Evolutionary conservation across 1,140 invertebrate genomes (phyloP), one percentile per base, ranked within the genome.

Genomic region (Nasonia vitripennis): DNA sequence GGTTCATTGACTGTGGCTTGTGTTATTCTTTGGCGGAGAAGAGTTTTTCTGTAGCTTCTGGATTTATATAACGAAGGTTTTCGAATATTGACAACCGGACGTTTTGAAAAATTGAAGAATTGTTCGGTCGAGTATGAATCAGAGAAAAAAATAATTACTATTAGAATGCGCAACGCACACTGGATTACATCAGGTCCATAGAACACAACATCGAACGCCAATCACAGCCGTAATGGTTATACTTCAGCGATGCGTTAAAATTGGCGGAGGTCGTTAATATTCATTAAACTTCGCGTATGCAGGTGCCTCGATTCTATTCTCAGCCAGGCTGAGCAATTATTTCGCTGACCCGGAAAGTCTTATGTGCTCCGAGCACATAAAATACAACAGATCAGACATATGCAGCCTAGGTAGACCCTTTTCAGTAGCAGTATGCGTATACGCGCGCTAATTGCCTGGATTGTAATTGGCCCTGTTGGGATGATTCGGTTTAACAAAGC

Each of bases 211-310:
- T n/a, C 20, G 7, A n/a, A 20, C 20, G 20, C 6, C 55, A 62
- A 62, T 62, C 55, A 62, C 55, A n/a, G 20, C 20, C 2, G 17
- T n/a, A 20, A 20, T 20, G 6, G 20, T 17, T n/a, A n/a, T n/a
- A 7, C 7, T 9, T 45, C 41, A 62, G 17, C 55, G 55, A n/a
- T n/a, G 73, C 7, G 73, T 74, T 83, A 83, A 83, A 48, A 77
- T 74, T 23, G 73, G 75, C 12, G 55, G 6, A 62, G 17, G 62
- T 82, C n/a, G 17, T 82, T 83, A 82, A 82, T 83, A 79, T 86
- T 82, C 73, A 82, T 86, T 73, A 86, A 86, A 86, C 12, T 68
- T 78, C 55, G 9, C 68, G 67, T 20, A 20, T 2, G 27, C 27
- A 71, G 51, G 41, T 34, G 71, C 27, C 17, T 37, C 6, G 3